Evolutionary conservation across 2,113 vertebrate genomes (phyloP), one percentile per base, ranked within the genome.

Genomic region (Clarias macrocephalus): DNA sequence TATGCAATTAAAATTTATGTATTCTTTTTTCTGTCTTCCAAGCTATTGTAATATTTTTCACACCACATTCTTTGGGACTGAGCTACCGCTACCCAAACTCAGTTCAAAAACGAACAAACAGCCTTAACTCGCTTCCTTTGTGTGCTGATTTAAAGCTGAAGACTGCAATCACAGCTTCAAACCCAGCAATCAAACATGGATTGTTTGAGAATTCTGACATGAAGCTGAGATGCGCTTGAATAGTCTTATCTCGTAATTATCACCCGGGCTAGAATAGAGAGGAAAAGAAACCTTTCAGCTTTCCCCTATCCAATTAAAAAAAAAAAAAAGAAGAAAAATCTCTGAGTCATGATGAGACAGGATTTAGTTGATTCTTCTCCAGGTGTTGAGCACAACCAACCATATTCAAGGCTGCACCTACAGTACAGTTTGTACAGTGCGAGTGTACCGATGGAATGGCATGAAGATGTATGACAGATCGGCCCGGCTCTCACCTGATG

Each of bases 401-500:
- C 48, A 9, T 56, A 18, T 3, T 57, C 7, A 18, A 1, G 12
- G 2, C 3, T 11, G 5, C 52, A 79, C 13, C n/a, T 56, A 7
- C 42, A 48, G 42, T 48, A 48, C 5, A 4, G 2, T 56, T 28
- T 56, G 25, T 28, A 30, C 3, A 25, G 48, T 54, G 11, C 25
- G 21, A 42, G 42, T 30, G 3, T 59, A 42, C 3, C 11, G 6
- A 56, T 16, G 4, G 28, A 54, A 52, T 63, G 79, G 23, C 30
- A 11, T 60, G 57, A 25, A 83, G 42, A 75, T 73, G 48, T 72
- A 1, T 33, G 57, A 57, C n/a, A 9, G 70, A 25, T 65, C 25
- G 54, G 25, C n/a, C 42, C 23, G 1, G 28, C 37, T 80, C 72
- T 85, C 83, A 98, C 98, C 98, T 99, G 94, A 99, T 99, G 92